Evolutionary conservation across 1,140 invertebrate species (phyloP), one percentile per base, ranked within the genome.

Genomic region (Tenebrio molitor): DNA sequence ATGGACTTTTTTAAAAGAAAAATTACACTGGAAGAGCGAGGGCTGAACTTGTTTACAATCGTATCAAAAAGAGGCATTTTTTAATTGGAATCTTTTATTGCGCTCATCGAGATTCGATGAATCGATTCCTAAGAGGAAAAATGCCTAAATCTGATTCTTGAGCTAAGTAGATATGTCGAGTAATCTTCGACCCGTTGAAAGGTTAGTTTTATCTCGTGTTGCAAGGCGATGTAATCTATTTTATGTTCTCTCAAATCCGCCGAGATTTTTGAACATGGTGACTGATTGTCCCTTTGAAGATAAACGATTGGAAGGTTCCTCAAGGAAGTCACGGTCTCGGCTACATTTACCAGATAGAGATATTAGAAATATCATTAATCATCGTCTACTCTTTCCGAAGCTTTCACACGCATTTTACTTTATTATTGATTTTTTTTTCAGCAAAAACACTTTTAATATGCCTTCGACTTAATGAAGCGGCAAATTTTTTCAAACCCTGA

Each of bases 401-500:
- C 46, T 15, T 21, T 21, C 29, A 58, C 50, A 58, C 23, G 23
- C 50, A 58, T 58, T 58, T 25, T 23, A 12, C 21, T 15, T 14
- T 58, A 58, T 58, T 12, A 58, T 58, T 58, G 50, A 58, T 58
- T 58, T 58, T 21, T 50, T 50, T 46, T 58, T 58, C 21, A 58
- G 19, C 29, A 12, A 29, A 39, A 58, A 58, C 23, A 29, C 50
- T 58, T 53, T 53, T 53, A 53, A 53, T 25, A 29, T 58, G 50
- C 23, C 29, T n/a, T 15, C 33, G 17, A 12, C n/a, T 19, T 66
- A 66, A 66, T 66, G 64, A 66, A 66, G 64, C 36, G 17, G 36
- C 64, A 66, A 66, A 66, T 66, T 66, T 66, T 66, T 58, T 58
- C 50, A 58, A 58, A n/a, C 21, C 23, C 23, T 25, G 21, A 12